Evolutionary conservation across 2,888 invertebrate genomes (phyloP).

Genomic region (Scotopteryx bipunctaria): DNA sequence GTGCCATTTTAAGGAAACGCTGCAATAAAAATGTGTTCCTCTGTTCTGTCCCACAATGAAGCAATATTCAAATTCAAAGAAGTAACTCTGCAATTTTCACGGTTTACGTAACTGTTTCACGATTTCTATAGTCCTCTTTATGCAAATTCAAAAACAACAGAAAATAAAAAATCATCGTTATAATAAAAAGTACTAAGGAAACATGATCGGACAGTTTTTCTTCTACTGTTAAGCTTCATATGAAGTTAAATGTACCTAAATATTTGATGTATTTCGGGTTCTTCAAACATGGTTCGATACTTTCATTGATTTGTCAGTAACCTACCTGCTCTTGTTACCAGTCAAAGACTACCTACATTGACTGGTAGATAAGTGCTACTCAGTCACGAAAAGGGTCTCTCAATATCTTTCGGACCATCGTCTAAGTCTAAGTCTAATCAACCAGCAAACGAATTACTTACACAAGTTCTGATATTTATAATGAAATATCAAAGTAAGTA

Average conservation of each 20-base stretch:
- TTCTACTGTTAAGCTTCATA: no score
- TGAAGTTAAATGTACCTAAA: no score
- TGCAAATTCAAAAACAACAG: slow-evolving; percentile 11
- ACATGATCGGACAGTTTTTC: no score
- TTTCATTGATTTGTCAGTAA: no score
- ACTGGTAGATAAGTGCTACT: slow-evolving; percentile 1
- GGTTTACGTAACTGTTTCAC: slow-evolving; percentile 63
- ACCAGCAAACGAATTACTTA: slow-evolving; percentile 12
- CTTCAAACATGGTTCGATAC: no score
- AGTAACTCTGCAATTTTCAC: slow-evolving; percentile 42
- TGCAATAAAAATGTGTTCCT: slow-evolving; percentile 40
- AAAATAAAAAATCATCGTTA: no score
- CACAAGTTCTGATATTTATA: slow-evolving; percentile 5
- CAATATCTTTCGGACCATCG: slow-evolving; percentile 12
- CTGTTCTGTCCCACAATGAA: slow-evolving; percentile 33
- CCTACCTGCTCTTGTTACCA: no score
- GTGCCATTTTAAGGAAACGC: slow-evolving; percentile 51
- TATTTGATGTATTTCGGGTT: no score
- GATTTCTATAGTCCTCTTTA: slow-evolving; percentile 24
- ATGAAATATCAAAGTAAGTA: background rate
- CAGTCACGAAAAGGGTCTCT: slow-evolving; percentile 5
- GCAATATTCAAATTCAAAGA: slow-evolving; percentile 74
- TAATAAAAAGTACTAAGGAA: background rate
- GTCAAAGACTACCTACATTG: no score
- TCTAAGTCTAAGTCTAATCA: slow-evolving; percentile 5